Evolutionary conservation across 2,797 vertebrate species (phyloP).

Genomic region (Crenichthys baileyi): DNA sequence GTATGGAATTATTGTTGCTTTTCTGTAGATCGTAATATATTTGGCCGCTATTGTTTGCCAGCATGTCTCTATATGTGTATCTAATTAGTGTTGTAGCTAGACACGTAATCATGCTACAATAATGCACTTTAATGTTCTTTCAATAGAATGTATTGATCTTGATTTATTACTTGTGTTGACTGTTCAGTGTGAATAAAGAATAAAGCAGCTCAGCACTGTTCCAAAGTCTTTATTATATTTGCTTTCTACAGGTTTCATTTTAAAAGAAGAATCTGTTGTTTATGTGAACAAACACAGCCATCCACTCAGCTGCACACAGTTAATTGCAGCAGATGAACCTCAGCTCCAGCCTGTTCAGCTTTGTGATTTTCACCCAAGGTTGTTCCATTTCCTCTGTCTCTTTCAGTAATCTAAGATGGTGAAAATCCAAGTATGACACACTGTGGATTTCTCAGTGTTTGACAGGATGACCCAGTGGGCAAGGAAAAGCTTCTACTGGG

Average conservation of each 20-base stretch:
- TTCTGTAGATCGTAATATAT: not conserved
- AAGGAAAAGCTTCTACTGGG: slow-evolving; percentile 70
- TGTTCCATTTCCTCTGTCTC: slow-evolving; percentile 30
- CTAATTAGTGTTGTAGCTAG: not conserved
- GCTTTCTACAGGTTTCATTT: not conserved
- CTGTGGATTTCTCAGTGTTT: slow-evolving; percentile 70
- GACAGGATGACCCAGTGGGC: slow-evolving; percentile 77
- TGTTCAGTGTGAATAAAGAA: slow-evolving; percentile 4
- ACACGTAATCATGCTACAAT: not conserved
- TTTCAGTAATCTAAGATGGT: slow-evolving; percentile 49
- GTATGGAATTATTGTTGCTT: not conserved
- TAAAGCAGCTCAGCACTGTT: slow-evolving; percentile 4
- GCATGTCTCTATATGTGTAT: not conserved
- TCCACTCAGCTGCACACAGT: not conserved
- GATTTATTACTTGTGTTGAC: not conserved
- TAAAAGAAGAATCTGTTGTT: not conserved
- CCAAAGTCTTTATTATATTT: not conserved
- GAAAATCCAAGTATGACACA: slow-evolving; percentile 64
- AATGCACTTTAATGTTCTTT: not conserved
- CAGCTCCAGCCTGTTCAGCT: slow-evolving; percentile 40
- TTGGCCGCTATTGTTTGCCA: not conserved
- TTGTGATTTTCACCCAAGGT: slow-evolving; percentile 57
- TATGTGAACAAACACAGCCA: not conserved
- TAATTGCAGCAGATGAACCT: slow-evolving; percentile 29
- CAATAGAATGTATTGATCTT: not conserved